phyloP scores from a whole-genome alignment of 2,888 invertebrate genomes.

The Nebria salina region DNA sequence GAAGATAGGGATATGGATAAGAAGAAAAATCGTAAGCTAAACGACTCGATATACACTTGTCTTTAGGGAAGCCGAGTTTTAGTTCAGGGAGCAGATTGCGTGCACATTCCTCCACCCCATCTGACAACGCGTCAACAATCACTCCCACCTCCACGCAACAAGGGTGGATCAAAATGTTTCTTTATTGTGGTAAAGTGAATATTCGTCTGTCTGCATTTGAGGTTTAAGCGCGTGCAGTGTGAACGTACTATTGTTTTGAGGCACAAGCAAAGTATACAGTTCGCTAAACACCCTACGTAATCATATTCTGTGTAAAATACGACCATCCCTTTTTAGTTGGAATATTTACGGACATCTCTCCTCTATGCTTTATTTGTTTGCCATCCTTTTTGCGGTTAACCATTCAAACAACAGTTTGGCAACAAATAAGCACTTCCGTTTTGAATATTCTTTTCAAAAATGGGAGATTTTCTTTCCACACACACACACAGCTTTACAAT shows the following conservation, averaged over 20 bases:
- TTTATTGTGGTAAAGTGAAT: background rate
- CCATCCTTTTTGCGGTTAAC: background rate
- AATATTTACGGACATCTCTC: background rate
- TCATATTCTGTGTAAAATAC: constrained; percentile 29
- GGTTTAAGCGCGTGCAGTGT: background rate
- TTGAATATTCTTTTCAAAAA: too few relatives aligned
- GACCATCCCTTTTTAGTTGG: background rate
- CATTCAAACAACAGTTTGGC: background rate
- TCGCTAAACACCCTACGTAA: constrained; percentile 36
- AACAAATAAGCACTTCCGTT: too few relatives aligned
- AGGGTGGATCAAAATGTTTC: constrained; percentile 1
- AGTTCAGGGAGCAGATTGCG: background rate
- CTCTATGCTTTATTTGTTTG: background rate
- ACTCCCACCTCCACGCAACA: background rate
- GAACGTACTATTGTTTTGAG: constrained; percentile 35
- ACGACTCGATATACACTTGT: constrained; percentile 1
- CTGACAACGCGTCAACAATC: background rate
- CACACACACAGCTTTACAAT: too few relatives aligned
- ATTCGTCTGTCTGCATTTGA: background rate
- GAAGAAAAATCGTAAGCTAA: constrained; percentile 1
- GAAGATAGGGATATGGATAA: background rate
- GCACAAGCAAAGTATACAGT: constrained; percentile 30
- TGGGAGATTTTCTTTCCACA: too few relatives aligned
- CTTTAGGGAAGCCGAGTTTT: background rate
- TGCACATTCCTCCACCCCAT: background rate